phyloP scores from a whole-genome alignment of 2,113 vertebrate species.

The Mastomys coucha region DNA sequence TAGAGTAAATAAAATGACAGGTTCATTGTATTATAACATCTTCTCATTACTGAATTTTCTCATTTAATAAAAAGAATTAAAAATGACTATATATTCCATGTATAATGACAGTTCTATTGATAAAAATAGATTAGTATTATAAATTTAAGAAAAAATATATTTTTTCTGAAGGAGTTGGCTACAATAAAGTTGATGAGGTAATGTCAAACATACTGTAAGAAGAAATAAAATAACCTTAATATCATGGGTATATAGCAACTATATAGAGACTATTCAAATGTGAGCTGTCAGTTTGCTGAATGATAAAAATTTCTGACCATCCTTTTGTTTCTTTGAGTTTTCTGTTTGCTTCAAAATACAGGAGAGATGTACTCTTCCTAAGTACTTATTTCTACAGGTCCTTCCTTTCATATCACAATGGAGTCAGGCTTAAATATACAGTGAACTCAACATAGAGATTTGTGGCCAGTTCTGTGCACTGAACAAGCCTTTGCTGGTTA shows the following conservation, averaged over 20 bases:
- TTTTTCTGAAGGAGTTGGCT: no score
- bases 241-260: background rate
- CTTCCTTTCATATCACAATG: background rate
- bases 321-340: constrained; percentile 44
- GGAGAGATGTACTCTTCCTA: background rate
- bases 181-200: background rate
- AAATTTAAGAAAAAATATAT: background rate
- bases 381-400: background rate
- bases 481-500: background rate
- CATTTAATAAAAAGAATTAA: background rate
- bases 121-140: background rate
- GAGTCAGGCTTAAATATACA: background rate
- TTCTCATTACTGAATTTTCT: background rate
- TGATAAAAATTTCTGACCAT: constrained; percentile 8
- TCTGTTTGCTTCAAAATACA: background rate
- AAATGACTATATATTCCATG: background rate
- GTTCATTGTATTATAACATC: background rate
- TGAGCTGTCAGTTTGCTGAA: background rate
- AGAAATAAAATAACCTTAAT: background rate
- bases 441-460: background rate
- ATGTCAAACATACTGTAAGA: background rate
- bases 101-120: background rate
- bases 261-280: background rate
- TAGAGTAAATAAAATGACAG: background rate
- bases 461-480: background rate